A percentile compares a stretch with the other conserved stretches of the same genome.
Evolutionary conservation across 2,113 vertebrate genomes (phyloP).

Genomic region (Macrotis lagotis): DNA sequence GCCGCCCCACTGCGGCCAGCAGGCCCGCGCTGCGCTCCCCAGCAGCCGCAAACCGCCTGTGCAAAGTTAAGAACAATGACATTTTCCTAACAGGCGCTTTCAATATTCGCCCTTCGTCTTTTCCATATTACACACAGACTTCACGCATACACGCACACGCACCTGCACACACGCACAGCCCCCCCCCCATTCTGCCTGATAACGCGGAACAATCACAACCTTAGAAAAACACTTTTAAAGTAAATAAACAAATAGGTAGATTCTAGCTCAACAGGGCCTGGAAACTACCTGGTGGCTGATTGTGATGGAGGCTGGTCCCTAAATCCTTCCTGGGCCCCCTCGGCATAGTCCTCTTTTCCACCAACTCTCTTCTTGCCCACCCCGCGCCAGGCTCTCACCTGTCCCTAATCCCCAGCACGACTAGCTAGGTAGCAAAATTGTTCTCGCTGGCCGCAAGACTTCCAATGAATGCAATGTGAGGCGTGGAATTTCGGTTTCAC

Average conservation of each 20-base stretch:
- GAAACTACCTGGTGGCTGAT: background rate
- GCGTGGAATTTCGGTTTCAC: background rate
- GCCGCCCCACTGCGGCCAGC: background rate
- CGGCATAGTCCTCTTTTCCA: background rate
- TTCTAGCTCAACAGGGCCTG: conserved; percentile 24
- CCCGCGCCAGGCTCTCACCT: background rate
- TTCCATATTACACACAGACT: conserved; percentile 66
- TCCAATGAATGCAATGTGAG: background rate
- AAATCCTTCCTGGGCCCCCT: background rate
- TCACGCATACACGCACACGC: conserved; percentile 3
- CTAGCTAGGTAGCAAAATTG: background rate
- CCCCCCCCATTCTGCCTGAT: background rate
- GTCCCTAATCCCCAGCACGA: conserved; percentile 14
- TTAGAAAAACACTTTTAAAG: background rate
- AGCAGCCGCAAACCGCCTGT: conserved; percentile 46
- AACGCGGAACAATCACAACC: background rate
- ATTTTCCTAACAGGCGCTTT: conserved; percentile 75
- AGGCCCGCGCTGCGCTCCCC: background rate
- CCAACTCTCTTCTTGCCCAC: background rate
- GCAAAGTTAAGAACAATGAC: conserved; percentile 78
- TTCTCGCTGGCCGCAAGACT: conserved; percentile 27
- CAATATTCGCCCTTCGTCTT: conserved; percentile 66
- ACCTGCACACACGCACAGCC: background rate
- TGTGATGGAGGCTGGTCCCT: conserved; percentile 19
- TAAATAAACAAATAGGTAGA: conserved; percentile 22